Base-by-base conservation (phyloP, 2,888 invertebrate species). In the Drosophila atripex region DNA sequence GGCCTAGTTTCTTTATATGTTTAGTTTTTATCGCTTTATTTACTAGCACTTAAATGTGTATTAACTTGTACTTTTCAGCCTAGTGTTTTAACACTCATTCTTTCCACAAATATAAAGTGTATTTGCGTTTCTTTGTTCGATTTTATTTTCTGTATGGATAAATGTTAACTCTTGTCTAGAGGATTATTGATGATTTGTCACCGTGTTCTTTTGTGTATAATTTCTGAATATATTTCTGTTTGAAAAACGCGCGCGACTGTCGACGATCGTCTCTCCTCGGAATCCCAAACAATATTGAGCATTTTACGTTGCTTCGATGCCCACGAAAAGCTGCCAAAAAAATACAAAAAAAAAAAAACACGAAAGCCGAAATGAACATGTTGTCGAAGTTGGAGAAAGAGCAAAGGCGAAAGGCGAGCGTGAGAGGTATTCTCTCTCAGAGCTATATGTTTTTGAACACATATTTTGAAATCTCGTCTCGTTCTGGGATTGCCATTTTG, bases 281-380 rank as follows among this genome's bases (percentile, higher is more conserved):
- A 83, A 64, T 75, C 84, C 53, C 80, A 88, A 86, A 88, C 84
- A 83, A 88, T 77, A 83, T 83, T 88, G 82, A 83, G 68, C 64
- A 59, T 53, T 74, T 71, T 52, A 54, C 54, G 66, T 47, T 35
- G 73, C 70, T 54, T 41, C 51, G 54, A 59, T 69, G 68, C 54
- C 68, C 61, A 60, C 71, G 45, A 54, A 71, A 75, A 51, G 80
- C 70, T 73, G 68, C 59, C 69, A 61, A 69, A 76, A 35, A 35
- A 35, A 35, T 32, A 32, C 12, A 32, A 14, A 66, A 71, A 70
- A 69, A 56, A 77, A 50, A 52, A 65, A 45, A 69, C 65, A 71
- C 53, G 70, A 77, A 57, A 69, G 64, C 64, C 43, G 28, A 55
- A 52, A 46, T 53, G 52, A 69, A 64, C 45, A 69, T 51, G 54